These are phyloP conservation scores for Platerodrilus igneus DNA, from an alignment of 2,888 invertebrate genomes.

Conservation along the genomic window DNA sequence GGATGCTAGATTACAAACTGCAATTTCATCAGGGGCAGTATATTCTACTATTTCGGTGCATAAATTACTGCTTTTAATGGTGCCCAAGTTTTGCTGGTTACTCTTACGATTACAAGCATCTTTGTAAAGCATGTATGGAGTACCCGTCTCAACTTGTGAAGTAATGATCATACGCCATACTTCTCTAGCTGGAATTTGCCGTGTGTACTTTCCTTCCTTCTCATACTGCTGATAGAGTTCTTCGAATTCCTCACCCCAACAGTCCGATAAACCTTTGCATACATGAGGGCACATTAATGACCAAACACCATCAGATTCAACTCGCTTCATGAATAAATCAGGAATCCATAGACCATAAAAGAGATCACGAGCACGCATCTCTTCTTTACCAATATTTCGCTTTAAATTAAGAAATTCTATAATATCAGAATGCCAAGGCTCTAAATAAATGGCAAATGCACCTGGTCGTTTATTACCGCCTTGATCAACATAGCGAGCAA, in stretches of 20 bases:
- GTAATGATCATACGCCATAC: conserved; percentile 93
- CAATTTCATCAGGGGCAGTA: conserved; percentile 86
- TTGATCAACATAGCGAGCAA: conserved; percentile 95
- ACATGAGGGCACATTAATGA: conserved; percentile 96
- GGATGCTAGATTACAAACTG: conserved; percentile 97
- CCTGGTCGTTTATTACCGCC: conserved; percentile 97
- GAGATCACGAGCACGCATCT: conserved; percentile 87
- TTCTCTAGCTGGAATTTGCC: conserved; percentile 73
- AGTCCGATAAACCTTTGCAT: conserved; percentile 83
- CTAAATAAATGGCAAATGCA: conserved; percentile 95
- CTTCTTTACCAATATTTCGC: conserved; percentile 95
- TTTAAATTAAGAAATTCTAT: conserved; percentile 92
- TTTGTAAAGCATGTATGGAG: conserved; percentile 95
- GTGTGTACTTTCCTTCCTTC: conserved; percentile 62
- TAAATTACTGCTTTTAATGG: conserved; percentile 95
- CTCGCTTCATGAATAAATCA: conserved; percentile 95
- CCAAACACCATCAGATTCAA: conserved; percentile 81
- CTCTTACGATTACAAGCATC: conserved; percentile 96
- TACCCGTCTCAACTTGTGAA: conserved; percentile 95
- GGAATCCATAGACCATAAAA: conserved; percentile 98
- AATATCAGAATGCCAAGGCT: conserved; percentile 98
- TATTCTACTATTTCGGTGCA: conserved; percentile 98
- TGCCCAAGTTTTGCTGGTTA: conserved; percentile 97
- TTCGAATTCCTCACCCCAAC: conserved; percentile 95
- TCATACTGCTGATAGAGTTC: conserved; percentile 83